Conservation (phyloP, 2,113 vertebrate genomes). For the human (Homo sapiens) region DNA sequence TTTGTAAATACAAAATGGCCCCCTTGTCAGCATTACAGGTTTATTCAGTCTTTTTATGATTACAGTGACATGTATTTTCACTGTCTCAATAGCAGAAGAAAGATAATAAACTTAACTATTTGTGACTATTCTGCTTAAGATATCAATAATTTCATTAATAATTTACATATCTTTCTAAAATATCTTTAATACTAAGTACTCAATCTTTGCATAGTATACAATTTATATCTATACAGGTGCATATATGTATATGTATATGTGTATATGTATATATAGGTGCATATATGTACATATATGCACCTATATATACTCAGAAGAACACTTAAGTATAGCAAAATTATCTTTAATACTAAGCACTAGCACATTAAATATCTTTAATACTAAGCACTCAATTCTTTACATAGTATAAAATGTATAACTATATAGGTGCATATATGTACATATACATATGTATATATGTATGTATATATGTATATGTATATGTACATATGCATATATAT, state of each 20-base stretch:
- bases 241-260: not conserved
- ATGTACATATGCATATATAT: not conserved
- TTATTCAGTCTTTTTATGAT: not conserved
- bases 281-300: not conserved
- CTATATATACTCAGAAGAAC: not conserved
- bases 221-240: not conserved
- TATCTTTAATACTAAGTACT: not conserved
- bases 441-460: not conserved
- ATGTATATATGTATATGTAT: not conserved
- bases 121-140: not conserved
- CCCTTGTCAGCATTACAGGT: not conserved
- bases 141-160: not conserved
- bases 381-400: rapidly evolving
- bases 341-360: not conserved
- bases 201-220: not conserved
- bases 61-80: not conserved
- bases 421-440: not conserved
- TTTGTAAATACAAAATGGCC: no score
- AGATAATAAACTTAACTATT: not conserved
- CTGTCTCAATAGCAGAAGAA: not conserved
- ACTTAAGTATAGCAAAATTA: not conserved
- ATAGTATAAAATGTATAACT: not conserved
- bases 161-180: not conserved
- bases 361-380: not conserved
- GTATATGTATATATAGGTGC: not conserved